Percentiles rank a stretch among this genome's conserved stretches.
Conservation (phyloP, 1,140 invertebrate genomes). For the Teleopsis dalmanni region DNA sequence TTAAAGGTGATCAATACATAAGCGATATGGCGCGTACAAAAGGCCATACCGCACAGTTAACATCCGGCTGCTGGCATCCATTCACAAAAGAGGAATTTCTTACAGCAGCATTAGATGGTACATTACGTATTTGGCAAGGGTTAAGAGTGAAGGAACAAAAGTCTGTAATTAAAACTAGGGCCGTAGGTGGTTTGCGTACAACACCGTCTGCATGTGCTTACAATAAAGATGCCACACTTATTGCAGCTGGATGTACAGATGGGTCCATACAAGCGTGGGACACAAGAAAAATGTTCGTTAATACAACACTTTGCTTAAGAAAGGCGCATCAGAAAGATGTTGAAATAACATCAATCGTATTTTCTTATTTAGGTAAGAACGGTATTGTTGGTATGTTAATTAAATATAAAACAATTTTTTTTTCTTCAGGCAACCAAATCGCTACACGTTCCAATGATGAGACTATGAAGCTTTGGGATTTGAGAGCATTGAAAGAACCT, state of each 20-base stretch:
- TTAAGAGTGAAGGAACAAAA: slow-evolving; percentile 66
- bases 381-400: slow-evolving; percentile 1
- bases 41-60: slow-evolving; percentile 89
- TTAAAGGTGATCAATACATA: slow-evolving; percentile 95
- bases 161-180: slow-evolving; percentile 81
- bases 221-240: slow-evolving; percentile 78
- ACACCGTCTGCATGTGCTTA: slow-evolving; percentile 79
- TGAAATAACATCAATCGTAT: slow-evolving; percentile 78
- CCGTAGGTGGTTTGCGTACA: slow-evolving; percentile 80
- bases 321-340: slow-evolving; percentile 73
- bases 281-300: slow-evolving; percentile 73
- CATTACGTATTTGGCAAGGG: slow-evolving; percentile 84
- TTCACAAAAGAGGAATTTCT: slow-evolving; percentile 86
- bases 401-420: slow-evolving; percentile 2
- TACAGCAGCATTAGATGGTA: slow-evolving; percentile 88
- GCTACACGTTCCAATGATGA: slow-evolving; percentile 84
- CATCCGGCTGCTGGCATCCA: slow-evolving; percentile 91
- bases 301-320: slow-evolving; percentile 68
- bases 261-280: slow-evolving; percentile 99
- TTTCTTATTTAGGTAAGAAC: slow-evolving; percentile 82
- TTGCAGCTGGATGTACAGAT: slow-evolving; percentile 88
- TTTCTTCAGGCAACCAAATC: slow-evolving; percentile 48
- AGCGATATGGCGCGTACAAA: slow-evolving; percentile 90
- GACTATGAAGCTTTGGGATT: slow-evolving; percentile 92
- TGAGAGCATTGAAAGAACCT: slow-evolving; percentile 74